Evolutionary conservation across 2,888 invertebrate genomes (phyloP), one percentile per base, ranked within the genome.

Genomic region (Chrysina gloriosa): DNA sequence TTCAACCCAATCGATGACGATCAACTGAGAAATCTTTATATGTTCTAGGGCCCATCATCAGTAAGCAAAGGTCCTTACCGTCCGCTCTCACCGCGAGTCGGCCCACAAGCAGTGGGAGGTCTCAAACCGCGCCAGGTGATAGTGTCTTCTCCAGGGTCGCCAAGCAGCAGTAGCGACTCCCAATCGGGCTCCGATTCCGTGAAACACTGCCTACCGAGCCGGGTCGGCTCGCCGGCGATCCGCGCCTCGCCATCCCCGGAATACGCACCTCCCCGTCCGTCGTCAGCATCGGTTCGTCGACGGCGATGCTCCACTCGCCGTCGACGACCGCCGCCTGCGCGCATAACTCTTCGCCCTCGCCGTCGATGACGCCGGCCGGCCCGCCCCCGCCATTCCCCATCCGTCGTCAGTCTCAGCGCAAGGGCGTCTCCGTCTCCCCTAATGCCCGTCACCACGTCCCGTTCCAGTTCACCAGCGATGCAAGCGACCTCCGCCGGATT

Each of bases 101-200:
- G 87, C 84, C 88, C 80, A 83, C 85, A 83, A 74, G 75, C 85
- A 84, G 85, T 84, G 71, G 76, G 54, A 27, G 70, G 72, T 45
- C 80, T 80, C 80, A 81, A 80, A 73, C 82, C 84, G 67, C 82
- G 83, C 69, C 84, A 87, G 85, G 87, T 87, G 86, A 87, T 88
- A 86, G 87, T 88, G 76, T 88, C 90, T 80, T 91, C 92, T 80
- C 93, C 93, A 87, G 93, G 92, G 87, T 93, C 93, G 82, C 92
- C 93, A 89, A 93, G 92, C 88, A 92, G 89, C 87, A 90, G 92
- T 86, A 92, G 92, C 79, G 92, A 92, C 81, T 91, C 91, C 76
- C 92, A 91, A 81, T 91, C 91, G 78, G 93, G 92, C 76, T 92
- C 92, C 76, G 92, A 91, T 78, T 90, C 90, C 72, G 89, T 90